Percentiles rank a stretch among this genome's conserved stretches.
phyloP scores from a whole-genome alignment of 2,113 vertebrate species.

The Isurus oxyrinchus region DNA sequence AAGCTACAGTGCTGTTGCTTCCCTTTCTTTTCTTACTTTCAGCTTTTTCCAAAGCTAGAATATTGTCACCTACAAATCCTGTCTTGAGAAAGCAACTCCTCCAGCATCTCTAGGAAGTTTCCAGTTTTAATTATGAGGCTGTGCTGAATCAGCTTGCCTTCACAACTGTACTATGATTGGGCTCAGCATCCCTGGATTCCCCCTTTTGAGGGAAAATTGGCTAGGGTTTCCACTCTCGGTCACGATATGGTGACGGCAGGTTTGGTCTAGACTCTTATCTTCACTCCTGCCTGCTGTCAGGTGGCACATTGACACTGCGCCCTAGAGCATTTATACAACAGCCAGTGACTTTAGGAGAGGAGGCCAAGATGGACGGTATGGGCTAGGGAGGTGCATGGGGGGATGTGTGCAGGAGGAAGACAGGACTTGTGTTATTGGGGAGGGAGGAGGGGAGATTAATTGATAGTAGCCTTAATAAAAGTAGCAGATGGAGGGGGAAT shows the following conservation, averaged over 20 bases:
- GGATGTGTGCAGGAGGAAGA: too few species aligned
- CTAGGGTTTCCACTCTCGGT: neutral
- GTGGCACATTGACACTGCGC: too few species aligned
- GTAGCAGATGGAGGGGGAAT: neutral
- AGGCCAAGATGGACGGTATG: too few species aligned
- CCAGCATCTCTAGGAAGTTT: neutral
- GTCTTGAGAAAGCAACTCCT: neutral
- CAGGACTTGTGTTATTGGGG: too few species aligned
- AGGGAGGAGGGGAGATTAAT: neutral
- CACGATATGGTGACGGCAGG: neutral
- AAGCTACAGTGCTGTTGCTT: neutral
- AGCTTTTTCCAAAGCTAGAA: neutral
- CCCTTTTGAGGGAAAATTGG: neutral
- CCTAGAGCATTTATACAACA: too few species aligned
- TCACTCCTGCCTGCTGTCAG: too few species aligned
- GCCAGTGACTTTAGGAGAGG: too few species aligned
- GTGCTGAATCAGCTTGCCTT: neutral
- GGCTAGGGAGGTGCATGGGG: too few species aligned
- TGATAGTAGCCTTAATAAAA: neutral
- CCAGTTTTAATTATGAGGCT: neutral
- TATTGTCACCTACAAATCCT: neutral
- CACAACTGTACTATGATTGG: neutral
- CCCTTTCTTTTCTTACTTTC: neutral
- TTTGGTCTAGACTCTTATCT: neutral
- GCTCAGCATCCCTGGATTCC: neutral